Evolutionary conservation across 2,113 vertebrate genomes (phyloP).

Genomic region (Todiramphus saurophagus): DNA sequence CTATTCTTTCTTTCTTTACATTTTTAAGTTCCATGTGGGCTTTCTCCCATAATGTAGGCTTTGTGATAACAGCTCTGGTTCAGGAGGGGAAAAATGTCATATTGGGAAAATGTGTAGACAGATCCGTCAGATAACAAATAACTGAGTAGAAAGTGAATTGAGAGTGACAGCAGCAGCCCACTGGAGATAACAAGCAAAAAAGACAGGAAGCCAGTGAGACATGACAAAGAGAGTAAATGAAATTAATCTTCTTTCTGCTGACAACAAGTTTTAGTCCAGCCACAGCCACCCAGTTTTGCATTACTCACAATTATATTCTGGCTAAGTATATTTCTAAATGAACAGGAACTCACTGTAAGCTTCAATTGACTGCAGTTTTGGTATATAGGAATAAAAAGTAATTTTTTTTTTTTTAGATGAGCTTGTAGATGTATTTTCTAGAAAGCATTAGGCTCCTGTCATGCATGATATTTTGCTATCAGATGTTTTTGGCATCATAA

Average conservation of each 20-base stretch:
- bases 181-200: constrained; percentile 67
- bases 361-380: not conserved
- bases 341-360: not conserved
- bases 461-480: not conserved
- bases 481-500: not conserved
- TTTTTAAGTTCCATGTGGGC: not conserved
- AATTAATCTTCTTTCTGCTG: constrained; percentile 75
- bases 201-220: constrained; percentile 73
- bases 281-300: constrained; percentile 4
- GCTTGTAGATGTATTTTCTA: not conserved
- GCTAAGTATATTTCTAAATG: constrained; percentile 29
- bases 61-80: not conserved
- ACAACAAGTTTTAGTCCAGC: constrained; percentile 65
- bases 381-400: not conserved
- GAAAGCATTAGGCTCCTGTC: not conserved
- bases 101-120: constrained; percentile 44
- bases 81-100: constrained; percentile 9
- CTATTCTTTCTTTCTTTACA: not conserved
- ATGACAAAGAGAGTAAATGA: constrained; percentile 74
- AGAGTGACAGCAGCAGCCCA: constrained; percentile 70
- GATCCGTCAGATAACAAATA: constrained; percentile 58
- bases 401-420: not conserved
- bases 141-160: constrained; percentile 64
- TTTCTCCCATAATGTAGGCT: not conserved
- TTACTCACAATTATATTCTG: constrained; percentile 34